Evolutionary conservation across 2,797 vertebrate genomes (phyloP).

Genomic region (Scolopax bukidnonensis): DNA sequence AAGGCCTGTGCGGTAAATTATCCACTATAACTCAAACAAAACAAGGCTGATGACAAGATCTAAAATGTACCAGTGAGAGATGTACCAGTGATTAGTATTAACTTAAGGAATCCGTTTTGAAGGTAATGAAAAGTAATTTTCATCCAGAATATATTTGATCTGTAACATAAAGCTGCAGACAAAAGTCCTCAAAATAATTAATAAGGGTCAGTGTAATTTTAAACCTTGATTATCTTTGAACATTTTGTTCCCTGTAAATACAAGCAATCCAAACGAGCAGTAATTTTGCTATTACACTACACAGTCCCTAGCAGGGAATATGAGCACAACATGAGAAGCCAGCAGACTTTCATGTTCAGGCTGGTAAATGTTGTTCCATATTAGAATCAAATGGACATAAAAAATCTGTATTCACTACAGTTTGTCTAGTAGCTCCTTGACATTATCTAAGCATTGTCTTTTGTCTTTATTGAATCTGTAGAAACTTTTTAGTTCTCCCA

Average conservation of each 20-base stretch:
- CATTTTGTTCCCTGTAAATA: not conserved
- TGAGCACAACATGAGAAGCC: not conserved
- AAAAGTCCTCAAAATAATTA: not conserved
- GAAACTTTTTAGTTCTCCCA: not conserved
- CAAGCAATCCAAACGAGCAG: not conserved
- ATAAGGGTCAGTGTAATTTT: not conserved
- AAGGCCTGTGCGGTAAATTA: not conserved
- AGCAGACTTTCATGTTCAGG: not conserved
- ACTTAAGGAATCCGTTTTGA: not conserved
- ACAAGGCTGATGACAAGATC: not conserved
- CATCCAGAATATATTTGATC: not conserved
- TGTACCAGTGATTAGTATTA: not conserved
- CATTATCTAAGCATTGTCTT: not conserved
- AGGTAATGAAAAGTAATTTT: not conserved
- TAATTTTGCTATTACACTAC: not conserved
- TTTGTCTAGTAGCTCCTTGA: not conserved
- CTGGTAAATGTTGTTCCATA: not conserved
- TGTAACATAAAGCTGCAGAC: not conserved
- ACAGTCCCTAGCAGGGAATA: not conserved
- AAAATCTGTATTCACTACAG: not conserved
- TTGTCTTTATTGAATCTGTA: not conserved
- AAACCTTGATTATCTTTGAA: not conserved
- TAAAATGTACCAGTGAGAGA: not conserved
- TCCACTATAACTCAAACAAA: not conserved
- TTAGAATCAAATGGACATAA: not conserved